A percentile compares a stretch with the other conserved stretches of the same genome.
phyloP scores from a whole-genome alignment of 2,113 vertebrate species.

The Aramus guarauna region DNA sequence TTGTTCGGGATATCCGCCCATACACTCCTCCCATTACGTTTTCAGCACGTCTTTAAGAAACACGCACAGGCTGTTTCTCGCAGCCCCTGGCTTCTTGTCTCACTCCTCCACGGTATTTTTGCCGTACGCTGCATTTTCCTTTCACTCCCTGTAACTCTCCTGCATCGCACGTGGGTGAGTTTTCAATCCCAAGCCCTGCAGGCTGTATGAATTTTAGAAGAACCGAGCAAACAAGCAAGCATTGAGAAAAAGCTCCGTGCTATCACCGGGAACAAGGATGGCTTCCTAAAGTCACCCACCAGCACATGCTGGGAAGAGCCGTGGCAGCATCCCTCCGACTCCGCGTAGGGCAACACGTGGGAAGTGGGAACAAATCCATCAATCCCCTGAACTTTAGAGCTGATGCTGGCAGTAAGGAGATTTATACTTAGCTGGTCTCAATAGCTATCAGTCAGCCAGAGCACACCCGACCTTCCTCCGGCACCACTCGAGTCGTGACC shows the following conservation, averaged over 20 bases:
- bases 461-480: neutral
- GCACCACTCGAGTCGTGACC: neutral
- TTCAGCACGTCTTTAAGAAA: neutral
- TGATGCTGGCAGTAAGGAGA: neutral
- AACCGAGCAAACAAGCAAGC: neutral
- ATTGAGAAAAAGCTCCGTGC: neutral
- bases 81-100: neutral
- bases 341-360: neutral
- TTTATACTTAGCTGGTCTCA: neutral
- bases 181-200: neutral
- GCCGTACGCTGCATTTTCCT: neutral
- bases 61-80: neutral
- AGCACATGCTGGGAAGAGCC: neutral
- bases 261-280: neutral
- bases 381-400: neutral
- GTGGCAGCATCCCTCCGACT: neutral
- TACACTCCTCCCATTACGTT: rapidly evolving
- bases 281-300: neutral
- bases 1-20: rapidly evolving
- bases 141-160: neutral
- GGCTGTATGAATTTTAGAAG: neutral
- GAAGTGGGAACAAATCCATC: neutral
- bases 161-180: neutral
- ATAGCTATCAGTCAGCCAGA: neutral
- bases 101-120: neutral